Percentiles rank a stretch among this genome's conserved stretches.
phyloP scores from a whole-genome alignment of 2,797 vertebrate genomes.

The Chloroceryle inda region DNA sequence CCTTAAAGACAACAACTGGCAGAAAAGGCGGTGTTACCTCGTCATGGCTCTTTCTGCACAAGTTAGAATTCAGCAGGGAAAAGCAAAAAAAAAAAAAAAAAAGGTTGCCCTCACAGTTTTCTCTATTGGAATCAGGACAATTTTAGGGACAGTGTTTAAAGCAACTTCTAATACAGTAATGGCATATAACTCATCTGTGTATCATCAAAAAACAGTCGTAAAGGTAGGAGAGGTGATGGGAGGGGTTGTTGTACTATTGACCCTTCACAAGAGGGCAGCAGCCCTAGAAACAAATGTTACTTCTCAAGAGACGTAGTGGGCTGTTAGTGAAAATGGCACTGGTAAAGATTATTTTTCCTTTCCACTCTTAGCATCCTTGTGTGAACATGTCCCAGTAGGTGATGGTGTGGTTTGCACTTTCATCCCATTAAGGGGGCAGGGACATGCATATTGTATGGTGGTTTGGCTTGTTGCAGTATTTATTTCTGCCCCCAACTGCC shows the following conservation, averaged over 20 bases:
- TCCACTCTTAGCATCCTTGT: background rate
- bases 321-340: background rate
- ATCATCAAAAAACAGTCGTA: background rate
- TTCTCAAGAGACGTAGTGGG: background rate
- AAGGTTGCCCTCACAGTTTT: background rate
- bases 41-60: background rate
- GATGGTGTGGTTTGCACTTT: background rate
- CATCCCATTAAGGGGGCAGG: background rate
- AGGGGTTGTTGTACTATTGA: background rate
- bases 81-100: background rate
- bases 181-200: background rate
- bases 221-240: background rate
- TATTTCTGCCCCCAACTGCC: background rate
- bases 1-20: background rate
- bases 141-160: background rate
- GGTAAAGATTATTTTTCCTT: background rate
- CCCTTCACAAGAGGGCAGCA: background rate
- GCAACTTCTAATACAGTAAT: background rate
- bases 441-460: fast-evolving
- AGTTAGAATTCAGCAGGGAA: background rate
- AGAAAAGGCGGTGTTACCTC: background rate
- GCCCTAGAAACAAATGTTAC: background rate
- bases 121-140: background rate
- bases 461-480: background rate
- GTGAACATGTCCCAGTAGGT: background rate